phyloP scores from a whole-genome alignment of 2,888 invertebrate genomes.

The Imbricaverruca yamaguchii region DNA sequence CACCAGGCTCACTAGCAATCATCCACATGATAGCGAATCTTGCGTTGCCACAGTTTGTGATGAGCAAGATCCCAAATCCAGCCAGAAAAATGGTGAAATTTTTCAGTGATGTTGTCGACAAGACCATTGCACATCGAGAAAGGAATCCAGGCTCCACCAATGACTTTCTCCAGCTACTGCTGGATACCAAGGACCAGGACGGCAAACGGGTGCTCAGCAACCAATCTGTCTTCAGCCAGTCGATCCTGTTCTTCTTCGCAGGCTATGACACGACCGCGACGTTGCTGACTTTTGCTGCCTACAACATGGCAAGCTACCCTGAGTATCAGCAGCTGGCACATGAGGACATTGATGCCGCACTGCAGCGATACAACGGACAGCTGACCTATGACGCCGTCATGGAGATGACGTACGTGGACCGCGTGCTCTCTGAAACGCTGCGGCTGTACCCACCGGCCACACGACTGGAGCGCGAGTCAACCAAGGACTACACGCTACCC shows the following conservation, averaged over 20 bases:
- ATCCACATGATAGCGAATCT: background rate
- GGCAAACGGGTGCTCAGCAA: slow-evolving; percentile 37
- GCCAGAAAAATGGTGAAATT: background rate
- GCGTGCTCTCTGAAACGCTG: slow-evolving; percentile 52
- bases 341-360: slow-evolving; percentile 45
- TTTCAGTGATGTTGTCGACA: background rate
- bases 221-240: too few relatives aligned
- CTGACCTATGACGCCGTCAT: slow-evolving; percentile 49
- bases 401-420: slow-evolving; percentile 50
- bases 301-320: slow-evolving; percentile 49
- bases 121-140: background rate
- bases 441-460: slow-evolving; percentile 53
- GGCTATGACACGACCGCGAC: slow-evolving; percentile 59
- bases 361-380: slow-evolving; percentile 44
- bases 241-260: slow-evolving; percentile 50
- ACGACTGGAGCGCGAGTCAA: slow-evolving; percentile 44
- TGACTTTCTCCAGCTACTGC: slow-evolving; percentile 11
- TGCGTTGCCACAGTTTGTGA: background rate
- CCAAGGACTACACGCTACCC: slow-evolving; percentile 31
- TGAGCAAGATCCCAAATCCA: background rate
- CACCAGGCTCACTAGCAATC: background rate
- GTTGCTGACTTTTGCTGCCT: slow-evolving; percentile 51
- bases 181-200: background rate
- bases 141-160: too few relatives aligned
- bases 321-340: slow-evolving; percentile 48